Evolutionary conservation across 1,140 invertebrate genomes (phyloP).

Genomic region (Pygmarrhopalites habei): DNA sequence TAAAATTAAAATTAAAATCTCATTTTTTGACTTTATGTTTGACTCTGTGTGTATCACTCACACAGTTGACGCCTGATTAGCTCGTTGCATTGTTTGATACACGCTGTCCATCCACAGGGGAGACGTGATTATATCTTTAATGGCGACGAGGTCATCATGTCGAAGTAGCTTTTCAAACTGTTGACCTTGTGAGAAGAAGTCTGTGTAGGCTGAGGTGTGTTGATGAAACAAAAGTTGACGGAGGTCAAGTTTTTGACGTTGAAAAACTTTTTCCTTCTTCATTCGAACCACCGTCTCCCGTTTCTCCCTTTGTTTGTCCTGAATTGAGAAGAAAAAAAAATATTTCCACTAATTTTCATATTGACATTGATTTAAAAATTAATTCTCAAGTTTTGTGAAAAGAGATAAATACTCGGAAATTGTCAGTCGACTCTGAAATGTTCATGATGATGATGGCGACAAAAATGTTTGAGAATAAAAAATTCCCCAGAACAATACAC

Average conservation of each 20-base stretch:
- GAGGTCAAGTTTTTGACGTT: conserved; percentile 34
- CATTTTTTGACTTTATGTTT: conserved; percentile 1
- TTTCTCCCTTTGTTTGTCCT: conserved; percentile 21
- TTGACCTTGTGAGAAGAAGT: conserved; percentile 23
- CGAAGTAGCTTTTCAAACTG: conserved; percentile 30
- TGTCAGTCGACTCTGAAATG: conserved; percentile 42
- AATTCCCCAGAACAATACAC: conserved; percentile 41
- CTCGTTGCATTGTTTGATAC: conserved; percentile 18
- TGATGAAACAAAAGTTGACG: conserved; percentile 27
- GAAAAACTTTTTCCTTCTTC: conserved; percentile 33
- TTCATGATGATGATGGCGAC: conserved; percentile 43
- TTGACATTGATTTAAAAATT: no score
- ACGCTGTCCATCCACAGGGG: conserved; percentile 34
- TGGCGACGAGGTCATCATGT: conserved; percentile 33
- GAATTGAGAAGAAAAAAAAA: no score
- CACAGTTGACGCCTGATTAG: conserved; percentile 30
- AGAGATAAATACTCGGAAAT: conserved; percentile 34
- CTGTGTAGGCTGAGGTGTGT: conserved; percentile 17
- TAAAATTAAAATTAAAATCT: background rate
- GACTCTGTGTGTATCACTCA: conserved; percentile 4
- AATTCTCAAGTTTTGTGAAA: no score
- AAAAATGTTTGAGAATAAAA: conserved; percentile 42
- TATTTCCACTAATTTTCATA: no score
- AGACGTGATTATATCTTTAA: conserved; percentile 20
- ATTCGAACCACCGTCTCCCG: conserved; percentile 8